Conservation (phyloP, 2,797 vertebrate species). For the Myiotriccus ornatus region DNA sequence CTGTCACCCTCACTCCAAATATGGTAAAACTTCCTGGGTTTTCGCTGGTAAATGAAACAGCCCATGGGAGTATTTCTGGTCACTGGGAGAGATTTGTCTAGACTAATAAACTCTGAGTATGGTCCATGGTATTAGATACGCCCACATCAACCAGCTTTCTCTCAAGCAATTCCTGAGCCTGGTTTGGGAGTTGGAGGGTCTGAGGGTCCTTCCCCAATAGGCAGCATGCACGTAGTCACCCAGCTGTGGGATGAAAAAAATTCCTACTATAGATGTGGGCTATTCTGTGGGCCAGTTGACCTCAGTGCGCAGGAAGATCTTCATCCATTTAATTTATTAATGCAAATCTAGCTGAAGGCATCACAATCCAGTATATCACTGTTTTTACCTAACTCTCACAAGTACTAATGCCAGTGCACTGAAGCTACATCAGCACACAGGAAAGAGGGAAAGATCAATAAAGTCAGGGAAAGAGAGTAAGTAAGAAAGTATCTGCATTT, state of each 20-base stretch:
- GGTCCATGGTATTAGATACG: neutral
- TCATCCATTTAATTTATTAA: neutral
- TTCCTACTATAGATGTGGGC: neutral
- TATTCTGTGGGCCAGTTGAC: neutral
- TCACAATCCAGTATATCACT: fast-evolving
- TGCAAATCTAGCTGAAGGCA: neutral
- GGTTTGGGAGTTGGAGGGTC: neutral
- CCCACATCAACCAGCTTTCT: neutral
- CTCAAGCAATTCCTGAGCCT: neutral
- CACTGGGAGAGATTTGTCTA: neutral
- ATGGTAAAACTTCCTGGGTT: neutral
- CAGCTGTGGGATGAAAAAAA: fast-evolving
- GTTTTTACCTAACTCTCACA: neutral
- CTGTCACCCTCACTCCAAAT: neutral
- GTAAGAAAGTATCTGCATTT: neutral
- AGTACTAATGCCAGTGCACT: neutral
- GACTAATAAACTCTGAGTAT: neutral
- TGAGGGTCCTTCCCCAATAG: neutral
- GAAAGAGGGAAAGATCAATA: neutral
- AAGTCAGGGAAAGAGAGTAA: neutral
- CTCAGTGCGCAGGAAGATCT: neutral
- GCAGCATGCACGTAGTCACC: neutral
- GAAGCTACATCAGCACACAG: neutral
- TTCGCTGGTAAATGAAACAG: neutral
- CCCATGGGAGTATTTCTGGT: neutral